Evolutionary conservation across 1,140 invertebrate genomes (phyloP), one percentile per base, ranked within the genome.

Genomic region (Myzus persicae): DNA sequence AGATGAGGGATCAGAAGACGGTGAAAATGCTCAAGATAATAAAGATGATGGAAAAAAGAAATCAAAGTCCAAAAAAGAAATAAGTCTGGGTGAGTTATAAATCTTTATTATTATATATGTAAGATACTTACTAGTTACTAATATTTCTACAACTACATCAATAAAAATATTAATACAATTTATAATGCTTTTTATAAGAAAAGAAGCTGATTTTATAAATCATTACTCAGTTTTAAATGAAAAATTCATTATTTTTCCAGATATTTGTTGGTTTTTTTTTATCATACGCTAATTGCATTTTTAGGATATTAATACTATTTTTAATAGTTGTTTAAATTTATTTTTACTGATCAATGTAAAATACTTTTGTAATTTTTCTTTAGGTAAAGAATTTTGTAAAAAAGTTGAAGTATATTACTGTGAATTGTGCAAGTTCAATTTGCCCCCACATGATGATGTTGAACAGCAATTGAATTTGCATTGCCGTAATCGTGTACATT

Each of bases 371-470:
- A 44, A 46, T 89, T 38, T 81, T 93, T 81, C n/a, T 88, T 93
- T 85, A 95, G 97, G 97, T n/a, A 96, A 96, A 91, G 97, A 98
- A 94, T 97, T 96, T 94, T 97, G 97, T 42, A 97, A 97, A 94
- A 96, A 97, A 94, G 95, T 98, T 40, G 97, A 97, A 95, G 97
- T 96, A 93, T 95, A 95, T 93, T 96, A 95, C 95, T 98, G 97
- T 94, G 97, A 97, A 94, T 94, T 98, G 46, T 98, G 97, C 95
- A 96, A 97, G 94, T 96, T 96, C 94, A 97, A 97, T 95, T 95
- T 98, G 92, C 96, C 96, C 76, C 96, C 96, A 51, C 94, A 95
- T 93, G 96, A 96, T 44, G 97, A 97, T 93, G 95, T 95, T 93
- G 96, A 97, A 94, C 93, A 94, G 36, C 91, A 93, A 5, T 84